These are phyloP conservation scores for Merops nubicus DNA, from an alignment of 2,113 vertebrate species.

Conservation along the genomic window DNA sequence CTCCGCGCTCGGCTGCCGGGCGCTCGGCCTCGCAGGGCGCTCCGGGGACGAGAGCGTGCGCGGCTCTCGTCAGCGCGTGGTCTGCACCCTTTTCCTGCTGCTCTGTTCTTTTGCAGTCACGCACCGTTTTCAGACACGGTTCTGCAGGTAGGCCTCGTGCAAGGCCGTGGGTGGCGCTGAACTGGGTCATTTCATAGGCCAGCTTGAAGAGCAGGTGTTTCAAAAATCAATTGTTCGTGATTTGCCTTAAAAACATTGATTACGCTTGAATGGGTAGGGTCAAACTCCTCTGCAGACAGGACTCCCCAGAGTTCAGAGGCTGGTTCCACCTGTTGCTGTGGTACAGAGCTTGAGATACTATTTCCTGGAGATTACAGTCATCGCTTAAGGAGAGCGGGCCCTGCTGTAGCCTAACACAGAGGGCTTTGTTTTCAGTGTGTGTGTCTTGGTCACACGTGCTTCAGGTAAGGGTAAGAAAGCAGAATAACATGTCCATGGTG, in stretches of 20 bases:
- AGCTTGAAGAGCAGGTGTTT: rapidly evolving
- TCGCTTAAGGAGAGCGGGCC: rapidly evolving
- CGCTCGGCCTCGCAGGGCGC: neutral
- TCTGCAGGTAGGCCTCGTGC: neutral
- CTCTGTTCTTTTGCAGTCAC: no score
- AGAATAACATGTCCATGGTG: rapidly evolving
- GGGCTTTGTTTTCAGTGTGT: neutral
- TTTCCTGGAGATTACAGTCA: rapidly evolving
- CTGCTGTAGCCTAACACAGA: rapidly evolving
- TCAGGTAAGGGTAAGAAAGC: neutral
- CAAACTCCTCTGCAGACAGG: neutral
- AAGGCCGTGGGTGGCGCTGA: neutral
- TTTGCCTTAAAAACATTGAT: rapidly evolving
- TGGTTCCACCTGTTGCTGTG: rapidly evolving
- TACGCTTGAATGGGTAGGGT: rapidly evolving
- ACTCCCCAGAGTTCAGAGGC: neutral
- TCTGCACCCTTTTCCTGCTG: rapidly evolving
- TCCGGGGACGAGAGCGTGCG: rapidly evolving
- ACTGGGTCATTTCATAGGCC: neutral
- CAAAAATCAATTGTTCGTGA: rapidly evolving
- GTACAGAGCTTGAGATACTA: neutral
- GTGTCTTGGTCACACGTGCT: neutral
- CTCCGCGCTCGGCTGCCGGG: no score
- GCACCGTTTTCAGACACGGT: no score
- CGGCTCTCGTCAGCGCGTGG: rapidly evolving